Conservation (phyloP, 2,888 invertebrate species). For the Epinotia nisella region DNA sequence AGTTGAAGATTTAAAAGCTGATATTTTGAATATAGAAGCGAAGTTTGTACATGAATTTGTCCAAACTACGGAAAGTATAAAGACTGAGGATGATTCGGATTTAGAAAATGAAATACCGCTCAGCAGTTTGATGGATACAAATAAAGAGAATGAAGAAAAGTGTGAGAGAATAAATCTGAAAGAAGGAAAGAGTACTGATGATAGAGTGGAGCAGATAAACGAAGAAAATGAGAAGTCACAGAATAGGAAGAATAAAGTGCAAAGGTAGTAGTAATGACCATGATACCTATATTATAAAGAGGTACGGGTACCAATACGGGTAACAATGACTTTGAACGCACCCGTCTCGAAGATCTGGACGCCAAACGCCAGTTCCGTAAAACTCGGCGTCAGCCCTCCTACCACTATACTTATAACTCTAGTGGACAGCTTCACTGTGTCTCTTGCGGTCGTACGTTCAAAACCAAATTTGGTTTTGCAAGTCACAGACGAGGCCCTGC, state of each 20-base stretch:
- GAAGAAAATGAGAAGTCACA: neutral
- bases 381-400: too few species aligned
- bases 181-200: neutral
- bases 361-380: too few species aligned
- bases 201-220: neutral
- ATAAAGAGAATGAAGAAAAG: slow-evolving; percentile 1
- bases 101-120: neutral
- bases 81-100: neutral
- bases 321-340: too few species aligned
- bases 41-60: slow-evolving; percentile 33
- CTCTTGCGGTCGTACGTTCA: too few species aligned
- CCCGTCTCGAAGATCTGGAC: too few species aligned
- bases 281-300: too few species aligned
- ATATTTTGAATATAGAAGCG: slow-evolving; percentile 45
- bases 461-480: too few species aligned
- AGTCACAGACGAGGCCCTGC: too few species aligned
- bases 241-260: neutral
- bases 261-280: neutral
- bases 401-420: too few species aligned
- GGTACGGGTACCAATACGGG: too few species aligned
- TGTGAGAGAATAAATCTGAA: neutral
- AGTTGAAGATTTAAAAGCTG: slow-evolving; percentile 51
- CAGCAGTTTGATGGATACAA: neutral
- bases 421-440: too few species aligned
- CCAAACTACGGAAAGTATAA: neutral